Evolutionary conservation across 2,888 invertebrate species (phyloP).

Genomic region (Onthophagus sagittarius): DNA sequence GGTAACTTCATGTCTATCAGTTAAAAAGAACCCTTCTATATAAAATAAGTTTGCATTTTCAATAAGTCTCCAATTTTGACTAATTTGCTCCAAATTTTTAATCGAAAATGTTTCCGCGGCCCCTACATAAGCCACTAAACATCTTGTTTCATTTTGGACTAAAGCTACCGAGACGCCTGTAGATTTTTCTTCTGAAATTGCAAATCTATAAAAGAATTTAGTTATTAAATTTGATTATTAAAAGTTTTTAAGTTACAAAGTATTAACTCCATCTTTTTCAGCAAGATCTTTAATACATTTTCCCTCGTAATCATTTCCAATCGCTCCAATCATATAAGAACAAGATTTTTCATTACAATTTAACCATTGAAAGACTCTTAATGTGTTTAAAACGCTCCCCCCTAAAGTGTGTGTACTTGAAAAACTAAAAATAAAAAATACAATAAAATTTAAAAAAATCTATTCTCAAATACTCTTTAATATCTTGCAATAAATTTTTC

Average conservation of each 20-base stretch:
- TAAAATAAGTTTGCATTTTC: constrained; percentile 45
- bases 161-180: constrained; percentile 55
- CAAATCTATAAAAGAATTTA: constrained; percentile 25
- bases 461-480: constrained; percentile 35
- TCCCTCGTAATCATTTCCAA: constrained; percentile 52
- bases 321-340: constrained; percentile 51
- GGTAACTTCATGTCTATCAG: constrained; percentile 49
- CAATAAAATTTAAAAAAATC: neutral
- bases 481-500: constrained; percentile 36
- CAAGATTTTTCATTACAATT: constrained; percentile 31
- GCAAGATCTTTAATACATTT: constrained; percentile 45
- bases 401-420: constrained; percentile 40
- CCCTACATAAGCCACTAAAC: constrained; percentile 54
- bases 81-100: constrained; percentile 36
- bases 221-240: neutral
- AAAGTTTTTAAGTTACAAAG: constrained; percentile 40
- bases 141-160: constrained; percentile 47
- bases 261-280: constrained; percentile 45
- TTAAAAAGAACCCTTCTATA: constrained; percentile 58
- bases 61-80: constrained; percentile 32
- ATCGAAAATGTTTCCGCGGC: constrained; percentile 50
- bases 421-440: constrained; percentile 9
- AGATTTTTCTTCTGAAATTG: constrained; percentile 33
- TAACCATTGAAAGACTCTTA: constrained; percentile 49
- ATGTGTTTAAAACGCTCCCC: constrained; percentile 53